Evolutionary conservation across 1,140 invertebrate species (phyloP).

Genomic region (Panagrolaimus sp.): DNA sequence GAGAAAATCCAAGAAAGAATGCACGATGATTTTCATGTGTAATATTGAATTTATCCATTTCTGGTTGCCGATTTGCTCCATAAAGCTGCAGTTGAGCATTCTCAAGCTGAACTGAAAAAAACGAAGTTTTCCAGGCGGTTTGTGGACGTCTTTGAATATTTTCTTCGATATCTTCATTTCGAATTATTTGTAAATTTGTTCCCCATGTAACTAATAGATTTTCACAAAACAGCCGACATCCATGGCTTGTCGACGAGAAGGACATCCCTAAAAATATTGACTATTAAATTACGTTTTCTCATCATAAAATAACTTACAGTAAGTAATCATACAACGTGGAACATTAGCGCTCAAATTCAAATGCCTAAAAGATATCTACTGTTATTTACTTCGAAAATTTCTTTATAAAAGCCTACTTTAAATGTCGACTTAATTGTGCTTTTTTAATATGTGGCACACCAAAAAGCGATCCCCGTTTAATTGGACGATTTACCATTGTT

Average conservation of each 20-base stretch:
- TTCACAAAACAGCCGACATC: slow-evolving; percentile 81
- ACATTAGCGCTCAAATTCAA: slow-evolving; percentile 76
- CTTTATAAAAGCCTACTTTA: slow-evolving; percentile 59
- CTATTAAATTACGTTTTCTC: no score
- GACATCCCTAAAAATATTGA: slow-evolving; percentile 72
- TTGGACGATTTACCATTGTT: slow-evolving; percentile 87
- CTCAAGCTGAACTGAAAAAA: slow-evolving; percentile 76
- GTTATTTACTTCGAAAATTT: not conserved
- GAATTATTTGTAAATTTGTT: slow-evolving; percentile 53
- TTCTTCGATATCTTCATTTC: slow-evolving; percentile 70
- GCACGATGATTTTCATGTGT: slow-evolving; percentile 27
- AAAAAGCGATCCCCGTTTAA: slow-evolving; percentile 79
- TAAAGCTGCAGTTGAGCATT: slow-evolving; percentile 50
- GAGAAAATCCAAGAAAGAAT: slow-evolving; percentile 43
- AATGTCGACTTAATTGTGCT: slow-evolving; percentile 84
- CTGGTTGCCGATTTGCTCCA: slow-evolving; percentile 36
- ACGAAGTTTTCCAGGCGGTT: slow-evolving; percentile 81
- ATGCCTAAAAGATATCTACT: slow-evolving; percentile 64
- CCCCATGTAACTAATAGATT: slow-evolving; percentile 70
- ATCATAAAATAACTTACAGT: slow-evolving; percentile 63
- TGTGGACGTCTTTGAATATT: slow-evolving; percentile 75
- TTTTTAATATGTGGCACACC: slow-evolving; percentile 75
- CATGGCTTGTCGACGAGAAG: slow-evolving; percentile 86
- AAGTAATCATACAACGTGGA: slow-evolving; percentile 84
- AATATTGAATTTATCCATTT: slow-evolving; percentile 7